Evolutionary conservation across 2,113 vertebrate genomes (phyloP).

Genomic region (Falcunculus frontatus): DNA sequence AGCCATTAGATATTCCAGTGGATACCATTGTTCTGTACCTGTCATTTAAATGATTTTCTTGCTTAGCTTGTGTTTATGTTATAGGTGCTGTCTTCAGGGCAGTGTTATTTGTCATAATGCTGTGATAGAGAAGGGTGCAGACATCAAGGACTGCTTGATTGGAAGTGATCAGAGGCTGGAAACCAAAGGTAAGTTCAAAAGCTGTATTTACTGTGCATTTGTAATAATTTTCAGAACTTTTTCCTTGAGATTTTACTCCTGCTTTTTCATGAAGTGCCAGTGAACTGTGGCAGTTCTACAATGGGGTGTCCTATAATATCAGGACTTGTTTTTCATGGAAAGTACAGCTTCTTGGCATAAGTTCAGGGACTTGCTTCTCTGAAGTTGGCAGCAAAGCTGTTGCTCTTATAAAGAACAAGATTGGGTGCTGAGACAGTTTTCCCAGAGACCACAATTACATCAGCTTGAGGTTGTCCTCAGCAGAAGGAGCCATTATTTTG

Average conservation of each 20-base stretch:
- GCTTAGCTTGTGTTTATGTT: constrained; percentile 29
- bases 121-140: constrained; percentile 87
- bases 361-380: neutral
- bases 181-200: constrained; percentile 80
- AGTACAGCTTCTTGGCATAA: constrained; percentile 6
- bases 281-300: neutral
- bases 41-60: neutral
- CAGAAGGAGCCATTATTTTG: neutral
- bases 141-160: constrained; percentile 93
- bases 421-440: constrained; percentile 18
- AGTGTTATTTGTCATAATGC: constrained; percentile 92
- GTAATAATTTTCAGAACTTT: neutral
- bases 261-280: neutral
- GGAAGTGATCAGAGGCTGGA: constrained; percentile 86
- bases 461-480: neutral
- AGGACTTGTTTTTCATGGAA: constrained; percentile 21
- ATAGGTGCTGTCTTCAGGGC: constrained; percentile 89
- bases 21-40: neutral
- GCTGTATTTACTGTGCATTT: neutral
- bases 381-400: constrained; percentile 2
- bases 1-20: neutral
- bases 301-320: neutral
- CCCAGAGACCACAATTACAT: constrained; percentile 26
- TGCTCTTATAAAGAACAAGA: neutral
- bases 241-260: neutral